Evolutionary conservation across 2,113 vertebrate genomes (phyloP).

Genomic region (Desmodus rotundus): DNA sequence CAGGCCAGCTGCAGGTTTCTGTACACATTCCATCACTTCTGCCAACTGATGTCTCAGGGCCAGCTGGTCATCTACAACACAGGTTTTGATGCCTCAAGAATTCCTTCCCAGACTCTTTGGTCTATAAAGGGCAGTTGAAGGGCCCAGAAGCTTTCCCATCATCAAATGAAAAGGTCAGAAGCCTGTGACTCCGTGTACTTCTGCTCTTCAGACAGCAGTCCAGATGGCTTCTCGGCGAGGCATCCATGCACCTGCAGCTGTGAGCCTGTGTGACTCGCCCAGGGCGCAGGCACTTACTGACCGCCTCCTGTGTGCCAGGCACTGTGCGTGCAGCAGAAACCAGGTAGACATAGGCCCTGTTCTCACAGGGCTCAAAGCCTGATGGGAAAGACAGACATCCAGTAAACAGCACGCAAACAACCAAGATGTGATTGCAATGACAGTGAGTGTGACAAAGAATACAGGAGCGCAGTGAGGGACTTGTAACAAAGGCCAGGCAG

Average conservation of each 20-base stretch:
- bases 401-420: neutral
- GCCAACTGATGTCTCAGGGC: conserved; percentile 18
- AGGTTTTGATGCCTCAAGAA: conserved; percentile 32
- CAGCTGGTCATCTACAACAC: conserved; percentile 39
- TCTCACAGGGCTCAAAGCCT: neutral
- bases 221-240: neutral
- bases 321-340: neutral
- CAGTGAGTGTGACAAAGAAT: neutral
- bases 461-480: neutral
- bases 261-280: neutral
- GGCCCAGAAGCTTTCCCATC: neutral
- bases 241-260: neutral
- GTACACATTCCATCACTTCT: conserved; percentile 41
- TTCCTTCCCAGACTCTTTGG: conserved; percentile 19
- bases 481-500: neutral
- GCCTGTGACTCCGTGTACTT: neutral
- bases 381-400: neutral
- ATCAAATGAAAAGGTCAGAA: neutral
- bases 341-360: neutral
- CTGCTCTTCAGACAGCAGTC: neutral
- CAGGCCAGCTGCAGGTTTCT: conserved; percentile 4
- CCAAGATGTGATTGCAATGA: neutral
- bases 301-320: neutral
- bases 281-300: neutral
- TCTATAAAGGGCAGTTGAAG: neutral